These are phyloP conservation scores for Aphyosemion australe DNA, from an alignment of 2,113 vertebrate genomes.

Conservation along the genomic window DNA sequence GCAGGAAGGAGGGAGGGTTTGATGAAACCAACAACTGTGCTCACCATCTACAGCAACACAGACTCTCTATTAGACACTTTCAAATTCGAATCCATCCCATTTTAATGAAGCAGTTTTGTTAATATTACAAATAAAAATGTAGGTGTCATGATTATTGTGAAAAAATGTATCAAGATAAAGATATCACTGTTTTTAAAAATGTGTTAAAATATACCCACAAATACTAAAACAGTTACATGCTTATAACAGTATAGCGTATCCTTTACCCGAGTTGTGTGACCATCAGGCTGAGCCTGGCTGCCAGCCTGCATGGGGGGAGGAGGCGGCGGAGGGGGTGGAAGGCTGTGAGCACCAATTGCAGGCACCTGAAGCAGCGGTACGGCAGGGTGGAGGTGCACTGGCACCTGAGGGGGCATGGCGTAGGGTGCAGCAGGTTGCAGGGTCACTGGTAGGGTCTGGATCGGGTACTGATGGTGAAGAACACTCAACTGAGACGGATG, in stretches of 20 bases:
- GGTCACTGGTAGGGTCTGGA: constrained; percentile 79
- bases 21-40: constrained; percentile 74
- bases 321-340: constrained; percentile 93
- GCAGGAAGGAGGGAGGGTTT: constrained; percentile 80
- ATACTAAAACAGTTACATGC: too few relatives aligned
- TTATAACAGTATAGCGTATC: not conserved
- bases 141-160: too few relatives aligned
- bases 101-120: too few relatives aligned
- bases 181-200: too few relatives aligned
- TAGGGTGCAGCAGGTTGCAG: constrained; percentile 84
- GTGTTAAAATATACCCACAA: too few relatives aligned
- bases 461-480: constrained; percentile 77
- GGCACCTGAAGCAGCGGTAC: constrained; percentile 89
- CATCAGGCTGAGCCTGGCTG: constrained; percentile 85
- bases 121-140: too few relatives aligned
- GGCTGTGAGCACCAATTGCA: constrained; percentile 86
- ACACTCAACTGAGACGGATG: constrained; percentile 85
- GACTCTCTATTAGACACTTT: too few relatives aligned
- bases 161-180: too few relatives aligned
- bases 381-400: constrained; percentile 88
- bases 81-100: too few relatives aligned
- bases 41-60: constrained; percentile 77
- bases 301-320: constrained; percentile 93
- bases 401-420: constrained; percentile 84
- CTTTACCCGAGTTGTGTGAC: constrained; percentile 85